A percentile compares a stretch with the other conserved stretches of the same genome.
Conservation (phyloP, 2,888 invertebrate genomes). For the Amiota mariae region DNA sequence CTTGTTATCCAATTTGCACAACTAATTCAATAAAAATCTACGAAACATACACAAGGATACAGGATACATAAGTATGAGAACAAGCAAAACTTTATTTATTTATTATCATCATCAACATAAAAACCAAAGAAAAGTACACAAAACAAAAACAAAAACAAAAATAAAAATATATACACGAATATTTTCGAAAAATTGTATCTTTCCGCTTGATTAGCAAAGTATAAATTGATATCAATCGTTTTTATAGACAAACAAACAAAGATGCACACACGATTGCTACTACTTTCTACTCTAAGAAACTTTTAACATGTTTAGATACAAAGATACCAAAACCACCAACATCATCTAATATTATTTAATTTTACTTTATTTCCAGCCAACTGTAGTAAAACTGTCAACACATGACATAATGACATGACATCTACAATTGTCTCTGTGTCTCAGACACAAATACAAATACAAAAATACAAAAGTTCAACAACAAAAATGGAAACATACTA, state of each 20-base stretch:
- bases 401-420: conserved; percentile 31
- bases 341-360: too few relatives aligned
- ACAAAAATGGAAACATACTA: conserved; percentile 5
- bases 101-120: not conserved
- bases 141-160: not conserved
- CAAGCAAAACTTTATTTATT: too few relatives aligned
- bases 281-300: conserved; percentile 51
- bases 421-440: conserved; percentile 25
- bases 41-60: too few relatives aligned
- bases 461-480: not conserved
- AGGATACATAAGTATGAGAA: too few relatives aligned
- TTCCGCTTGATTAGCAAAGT: conserved; percentile 43
- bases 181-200: conserved; percentile 17
- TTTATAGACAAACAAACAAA: conserved; percentile 46
- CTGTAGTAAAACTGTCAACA: conserved; percentile 42
- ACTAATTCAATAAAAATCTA: too few relatives aligned
- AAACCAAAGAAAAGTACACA: not conserved
- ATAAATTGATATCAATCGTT: conserved; percentile 64
- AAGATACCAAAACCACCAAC: too few relatives aligned
- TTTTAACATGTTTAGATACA: conserved; percentile 23
- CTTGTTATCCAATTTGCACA: too few relatives aligned
- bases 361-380: conserved; percentile 2
- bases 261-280: conserved; percentile 46
- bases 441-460: conserved; percentile 15
- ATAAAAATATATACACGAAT: not conserved